Evolutionary conservation across 2,888 invertebrate genomes (phyloP).

Genomic region (Acheta domesticus): DNA sequence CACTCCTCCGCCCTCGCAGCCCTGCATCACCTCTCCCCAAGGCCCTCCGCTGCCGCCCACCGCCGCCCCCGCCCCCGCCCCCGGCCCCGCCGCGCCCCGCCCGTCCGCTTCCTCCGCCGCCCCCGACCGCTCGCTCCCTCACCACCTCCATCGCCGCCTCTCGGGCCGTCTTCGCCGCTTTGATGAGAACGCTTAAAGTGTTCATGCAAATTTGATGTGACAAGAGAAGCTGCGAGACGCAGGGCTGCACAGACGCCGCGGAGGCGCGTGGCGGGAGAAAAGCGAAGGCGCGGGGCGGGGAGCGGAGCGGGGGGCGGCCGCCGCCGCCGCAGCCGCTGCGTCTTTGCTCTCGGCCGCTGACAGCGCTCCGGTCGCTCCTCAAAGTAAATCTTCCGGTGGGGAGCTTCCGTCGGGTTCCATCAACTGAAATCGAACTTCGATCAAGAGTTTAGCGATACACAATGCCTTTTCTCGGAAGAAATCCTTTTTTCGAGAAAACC

Average conservation of each 20-base stretch:
- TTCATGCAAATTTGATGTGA: slow-evolving; percentile 53
- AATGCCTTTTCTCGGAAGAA: too few relatives aligned
- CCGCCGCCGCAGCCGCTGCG: too few relatives aligned
- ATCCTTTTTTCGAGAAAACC: too few relatives aligned
- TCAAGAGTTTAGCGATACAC: too few relatives aligned
- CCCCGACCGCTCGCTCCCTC: background rate
- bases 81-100: too few relatives aligned
- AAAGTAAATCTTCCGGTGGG: too few relatives aligned
- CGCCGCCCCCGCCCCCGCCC: too few relatives aligned
- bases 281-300: too few relatives aligned
- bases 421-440: too few relatives aligned
- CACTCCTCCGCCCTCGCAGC: too few relatives aligned
- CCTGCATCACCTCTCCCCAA: background rate
- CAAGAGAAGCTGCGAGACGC: slow-evolving; percentile 23
- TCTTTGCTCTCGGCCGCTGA: background rate
- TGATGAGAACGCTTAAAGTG: slow-evolving; percentile 38
- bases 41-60: background rate
- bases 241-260: background rate
- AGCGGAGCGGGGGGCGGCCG: background rate
- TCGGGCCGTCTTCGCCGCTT: slow-evolving; percentile 35
- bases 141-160: slow-evolving; percentile 11
- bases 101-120: background rate
- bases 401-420: too few relatives aligned
- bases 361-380: background rate
- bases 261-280: background rate